Percentiles rank a stretch among this genome's conserved stretches.
phyloP scores from a whole-genome alignment of 2,797 vertebrate species.

The Urosaurus nigricauda region DNA sequence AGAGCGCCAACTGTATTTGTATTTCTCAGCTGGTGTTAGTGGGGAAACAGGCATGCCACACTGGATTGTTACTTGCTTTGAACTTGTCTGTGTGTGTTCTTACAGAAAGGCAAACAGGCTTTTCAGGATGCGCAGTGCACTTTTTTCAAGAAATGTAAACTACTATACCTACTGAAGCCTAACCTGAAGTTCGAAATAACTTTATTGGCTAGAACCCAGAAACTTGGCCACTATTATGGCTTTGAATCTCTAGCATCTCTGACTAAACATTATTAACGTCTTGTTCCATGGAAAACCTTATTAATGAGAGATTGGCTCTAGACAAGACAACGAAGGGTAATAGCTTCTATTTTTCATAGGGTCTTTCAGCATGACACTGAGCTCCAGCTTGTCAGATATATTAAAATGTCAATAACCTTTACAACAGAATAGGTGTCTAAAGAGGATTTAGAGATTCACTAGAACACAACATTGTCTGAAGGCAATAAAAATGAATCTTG shows the following conservation, averaged over 20 bases:
- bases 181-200: background rate
- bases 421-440: constrained; percentile 43
- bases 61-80: too few species aligned
- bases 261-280: constrained; percentile 62
- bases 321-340: constrained; percentile 49
- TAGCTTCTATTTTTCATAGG: constrained; percentile 54
- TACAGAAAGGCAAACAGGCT: background rate
- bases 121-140: background rate
- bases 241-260: constrained; percentile 40
- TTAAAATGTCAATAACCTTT: constrained; percentile 43
- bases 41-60: too few species aligned
- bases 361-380: constrained; percentile 41
- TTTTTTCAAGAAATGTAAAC: too few species aligned
- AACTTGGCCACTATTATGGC: constrained; percentile 45
- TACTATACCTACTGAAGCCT: background rate
- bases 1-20: too few species aligned
- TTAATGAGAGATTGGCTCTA: constrained; percentile 65
- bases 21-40: too few species aligned
- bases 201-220: constrained; percentile 12
- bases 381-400: constrained; percentile 35
- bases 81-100: too few species aligned
- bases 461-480: constrained; percentile 38
- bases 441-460: constrained; percentile 51
- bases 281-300: constrained; percentile 58
- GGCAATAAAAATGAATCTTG: constrained; percentile 29